Evolutionary conservation across 2,888 invertebrate species (phyloP).

Genomic region (Sialis fuliginosa): DNA sequence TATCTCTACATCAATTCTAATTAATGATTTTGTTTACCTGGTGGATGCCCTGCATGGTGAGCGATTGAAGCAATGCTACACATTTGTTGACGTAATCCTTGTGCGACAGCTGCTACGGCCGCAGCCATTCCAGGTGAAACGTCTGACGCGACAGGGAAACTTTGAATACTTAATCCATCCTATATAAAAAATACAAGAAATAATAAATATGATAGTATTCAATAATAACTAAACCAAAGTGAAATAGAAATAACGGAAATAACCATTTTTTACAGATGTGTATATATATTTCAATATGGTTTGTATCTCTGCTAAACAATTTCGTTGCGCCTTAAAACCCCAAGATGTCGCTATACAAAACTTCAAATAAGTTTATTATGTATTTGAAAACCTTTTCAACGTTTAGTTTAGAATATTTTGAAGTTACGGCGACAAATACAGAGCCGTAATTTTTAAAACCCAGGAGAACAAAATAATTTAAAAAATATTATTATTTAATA

Average conservation of each 20-base stretch:
- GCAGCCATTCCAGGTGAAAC: slow-evolving; percentile 57
- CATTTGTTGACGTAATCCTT: slow-evolving; percentile 73
- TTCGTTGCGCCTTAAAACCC: too few species aligned
- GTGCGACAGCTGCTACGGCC: slow-evolving; percentile 72
- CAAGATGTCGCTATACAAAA: neutral
- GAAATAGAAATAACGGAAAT: neutral
- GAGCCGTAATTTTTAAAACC: neutral
- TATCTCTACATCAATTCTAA: neutral
- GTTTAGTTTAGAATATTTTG: neutral
- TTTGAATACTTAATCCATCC: slow-evolving; percentile 3
- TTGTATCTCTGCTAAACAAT: too few species aligned
- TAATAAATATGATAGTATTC: neutral
- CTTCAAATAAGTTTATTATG: neutral
- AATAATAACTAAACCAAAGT: neutral
- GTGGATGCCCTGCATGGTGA: slow-evolving; percentile 23
- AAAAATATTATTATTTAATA: too few species aligned
- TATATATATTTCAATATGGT: too few species aligned
- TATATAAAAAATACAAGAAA: neutral
- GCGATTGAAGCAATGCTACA: slow-evolving; percentile 62
- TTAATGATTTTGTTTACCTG: neutral
- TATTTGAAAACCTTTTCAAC: neutral
- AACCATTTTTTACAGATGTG: neutral
- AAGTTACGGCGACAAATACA: neutral
- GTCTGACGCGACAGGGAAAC: slow-evolving; percentile 27
- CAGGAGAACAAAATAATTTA: neutral